Conservation (phyloP, 2,888 invertebrate genomes). For the Agrilus mali region DNA sequence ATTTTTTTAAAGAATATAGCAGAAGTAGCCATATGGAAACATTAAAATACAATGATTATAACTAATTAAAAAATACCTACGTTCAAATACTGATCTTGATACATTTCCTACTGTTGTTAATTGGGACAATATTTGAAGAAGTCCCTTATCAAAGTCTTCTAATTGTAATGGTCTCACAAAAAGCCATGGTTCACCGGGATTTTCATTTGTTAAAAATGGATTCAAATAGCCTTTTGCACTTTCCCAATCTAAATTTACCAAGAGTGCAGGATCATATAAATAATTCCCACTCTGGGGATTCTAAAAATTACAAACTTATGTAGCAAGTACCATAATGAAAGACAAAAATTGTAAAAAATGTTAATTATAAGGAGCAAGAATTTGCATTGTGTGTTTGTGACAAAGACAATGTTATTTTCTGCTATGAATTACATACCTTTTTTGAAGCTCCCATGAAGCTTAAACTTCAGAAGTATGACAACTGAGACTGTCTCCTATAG, state of each 20-base stretch:
- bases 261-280: constrained; percentile 53
- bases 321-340: too few relatives aligned
- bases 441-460: neutral
- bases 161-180: constrained; percentile 66
- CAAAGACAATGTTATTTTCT: too few relatives aligned
- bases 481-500: too few relatives aligned
- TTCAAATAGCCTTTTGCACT: constrained; percentile 51
- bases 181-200: constrained; percentile 65
- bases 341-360: too few relatives aligned
- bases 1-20: too few relatives aligned
- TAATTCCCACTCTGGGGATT: constrained; percentile 13
- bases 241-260: constrained; percentile 52
- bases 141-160: constrained; percentile 75
- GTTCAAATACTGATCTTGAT: constrained; percentile 62
- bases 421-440: neutral
- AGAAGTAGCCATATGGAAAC: too few relatives aligned
- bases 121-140: constrained; percentile 65
- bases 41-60: neutral
- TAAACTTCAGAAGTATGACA: too few relatives aligned
- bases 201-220: constrained; percentile 53
- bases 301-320: constrained; percentile 4
- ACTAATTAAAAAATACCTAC: constrained; percentile 40
- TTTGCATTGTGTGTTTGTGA: too few relatives aligned
- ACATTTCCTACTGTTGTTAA: constrained; percentile 78
- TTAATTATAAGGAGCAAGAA: too few relatives aligned